A percentile compares a stretch with the other conserved stretches of the same genome.
Evolutionary conservation across 2,888 invertebrate genomes (phyloP).

Genomic region (Prionchulus punctatus): DNA sequence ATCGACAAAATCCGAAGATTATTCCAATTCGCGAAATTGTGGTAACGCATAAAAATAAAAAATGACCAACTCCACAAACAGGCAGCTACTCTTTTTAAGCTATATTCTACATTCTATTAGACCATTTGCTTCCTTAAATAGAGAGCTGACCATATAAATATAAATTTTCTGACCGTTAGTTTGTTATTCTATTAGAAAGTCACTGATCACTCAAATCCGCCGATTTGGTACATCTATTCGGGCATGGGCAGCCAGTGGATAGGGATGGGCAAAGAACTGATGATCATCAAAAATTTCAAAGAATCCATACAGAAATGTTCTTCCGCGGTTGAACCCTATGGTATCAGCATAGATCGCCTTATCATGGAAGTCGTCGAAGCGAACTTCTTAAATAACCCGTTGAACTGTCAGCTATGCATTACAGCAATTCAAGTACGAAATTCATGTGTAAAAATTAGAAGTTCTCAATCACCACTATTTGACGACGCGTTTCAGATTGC

Average conservation of each 20-base stretch:
- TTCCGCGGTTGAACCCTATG: conserved; percentile 56
- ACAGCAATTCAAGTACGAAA: conserved; percentile 65
- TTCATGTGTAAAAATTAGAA: too few species aligned
- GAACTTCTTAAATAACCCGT: conserved; percentile 38
- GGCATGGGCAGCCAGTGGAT: conserved; percentile 96
- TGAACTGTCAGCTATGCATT: conserved; percentile 57
- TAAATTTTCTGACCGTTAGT: too few species aligned
- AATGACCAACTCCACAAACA: too few species aligned
- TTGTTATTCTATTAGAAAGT: conserved; percentile 10
- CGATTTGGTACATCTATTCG: conserved; percentile 79
- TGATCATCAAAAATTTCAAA: conserved; percentile 56
- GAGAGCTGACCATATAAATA: too few species aligned
- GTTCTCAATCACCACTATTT: too few species aligned
- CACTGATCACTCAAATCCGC: conserved; percentile 44
- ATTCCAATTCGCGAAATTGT: not conserved
- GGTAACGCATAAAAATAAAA: too few species aligned
- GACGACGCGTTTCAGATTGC: too few species aligned
- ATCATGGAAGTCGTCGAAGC: conserved; percentile 56
- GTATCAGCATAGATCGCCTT: conserved; percentile 62
- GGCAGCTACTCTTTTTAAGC: too few species aligned
- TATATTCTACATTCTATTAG: too few species aligned
- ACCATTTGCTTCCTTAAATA: too few species aligned
- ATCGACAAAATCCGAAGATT: not conserved
- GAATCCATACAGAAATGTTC: conserved; percentile 59
- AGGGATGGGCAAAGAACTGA: conserved; percentile 56